These are phyloP conservation scores for Sinelater perroti DNA, from an alignment of 2,888 invertebrate species.

Conservation along the genomic window DNA sequence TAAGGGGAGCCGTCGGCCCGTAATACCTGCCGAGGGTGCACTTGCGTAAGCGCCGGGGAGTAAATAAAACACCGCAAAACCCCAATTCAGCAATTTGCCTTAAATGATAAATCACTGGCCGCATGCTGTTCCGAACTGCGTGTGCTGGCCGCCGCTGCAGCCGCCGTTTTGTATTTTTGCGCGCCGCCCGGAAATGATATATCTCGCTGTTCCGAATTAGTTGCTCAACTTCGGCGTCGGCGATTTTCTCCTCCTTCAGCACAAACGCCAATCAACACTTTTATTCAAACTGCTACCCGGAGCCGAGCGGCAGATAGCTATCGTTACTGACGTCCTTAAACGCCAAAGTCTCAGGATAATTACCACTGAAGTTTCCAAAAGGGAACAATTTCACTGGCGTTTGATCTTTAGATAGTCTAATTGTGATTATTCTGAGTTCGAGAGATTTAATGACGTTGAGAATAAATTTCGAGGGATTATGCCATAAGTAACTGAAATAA, in stretches of 20 bases:
- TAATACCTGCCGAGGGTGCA: slow-evolving; percentile 39
- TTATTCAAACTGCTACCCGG: slow-evolving; percentile 6
- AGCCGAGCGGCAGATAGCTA: slow-evolving; percentile 10
- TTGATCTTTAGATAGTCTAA: slow-evolving; percentile 49
- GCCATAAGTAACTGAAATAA: too few species aligned
- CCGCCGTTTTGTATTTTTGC: slow-evolving; percentile 53
- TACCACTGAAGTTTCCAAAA: slow-evolving; percentile 46
- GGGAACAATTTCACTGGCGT: slow-evolving; percentile 48
- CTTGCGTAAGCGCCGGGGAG: slow-evolving; percentile 46
- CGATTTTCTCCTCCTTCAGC: slow-evolving; percentile 1
- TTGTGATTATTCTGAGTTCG: slow-evolving; percentile 47
- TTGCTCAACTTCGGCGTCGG: slow-evolving; percentile 1
- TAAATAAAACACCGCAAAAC: slow-evolving; percentile 60
- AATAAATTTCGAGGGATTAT: slow-evolving; percentile 21
- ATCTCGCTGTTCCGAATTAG: slow-evolving; percentile 27
- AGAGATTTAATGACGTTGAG: slow-evolving; percentile 39
- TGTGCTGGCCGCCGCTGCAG: slow-evolving; percentile 52
- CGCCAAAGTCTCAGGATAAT: slow-evolving; percentile 36
- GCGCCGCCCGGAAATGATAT: slow-evolving; percentile 32
- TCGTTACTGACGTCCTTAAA: slow-evolving; percentile 26
- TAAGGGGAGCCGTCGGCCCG: slow-evolving; percentile 21
- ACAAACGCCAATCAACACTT: slow-evolving; percentile 11
- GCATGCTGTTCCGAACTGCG: slow-evolving; percentile 57
- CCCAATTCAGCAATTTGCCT: slow-evolving; percentile 62
- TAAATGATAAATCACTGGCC: slow-evolving; percentile 60